A percentile compares a stretch with the other conserved stretches of the same genome.
phyloP scores from a whole-genome alignment of 2,888 invertebrate genomes.

The Drosophila tripunctata region DNA sequence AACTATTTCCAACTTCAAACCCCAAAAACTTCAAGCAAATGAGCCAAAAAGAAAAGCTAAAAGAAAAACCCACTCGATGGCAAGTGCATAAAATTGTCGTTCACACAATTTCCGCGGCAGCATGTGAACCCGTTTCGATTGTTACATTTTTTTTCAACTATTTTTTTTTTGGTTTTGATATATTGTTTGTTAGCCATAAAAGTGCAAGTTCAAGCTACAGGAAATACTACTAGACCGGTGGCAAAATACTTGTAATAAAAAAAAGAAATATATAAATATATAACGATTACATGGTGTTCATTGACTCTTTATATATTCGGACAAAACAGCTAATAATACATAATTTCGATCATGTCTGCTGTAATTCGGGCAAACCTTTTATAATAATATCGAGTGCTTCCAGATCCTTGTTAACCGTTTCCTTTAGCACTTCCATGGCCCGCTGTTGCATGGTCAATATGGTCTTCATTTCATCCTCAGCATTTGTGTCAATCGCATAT shows the following conservation, averaged over 20 bases:
- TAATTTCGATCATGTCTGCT: constrained; percentile 59
- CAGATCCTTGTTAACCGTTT: constrained; percentile 92
- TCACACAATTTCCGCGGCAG: constrained; percentile 57
- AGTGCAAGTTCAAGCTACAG: constrained; percentile 78
- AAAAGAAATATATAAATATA: constrained; percentile 45
- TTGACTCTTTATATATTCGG: constrained; percentile 55
- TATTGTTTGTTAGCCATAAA: too few relatives aligned
- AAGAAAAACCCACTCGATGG: not conserved
- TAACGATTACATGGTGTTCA: constrained; percentile 56
- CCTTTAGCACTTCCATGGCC: constrained; percentile 93
- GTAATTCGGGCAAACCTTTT: constrained; percentile 89
- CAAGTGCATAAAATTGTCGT: constrained; percentile 14
- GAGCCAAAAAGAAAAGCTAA: not conserved
- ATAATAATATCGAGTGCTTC: constrained; percentile 91
- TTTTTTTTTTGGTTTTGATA: not conserved
- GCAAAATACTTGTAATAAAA: constrained; percentile 6
- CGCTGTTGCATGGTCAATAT: constrained; percentile 94
- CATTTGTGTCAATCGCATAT: constrained; percentile 91
- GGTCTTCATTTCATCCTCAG: constrained; percentile 89
- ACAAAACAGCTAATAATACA: constrained; percentile 50
- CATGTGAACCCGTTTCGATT: constrained; percentile 76
- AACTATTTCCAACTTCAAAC: not conserved
- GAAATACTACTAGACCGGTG: constrained; percentile 48
- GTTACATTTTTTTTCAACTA: constrained; percentile 22
- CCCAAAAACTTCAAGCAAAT: too few relatives aligned